Conservation (phyloP, 2,113 vertebrate genomes). For the Barbus barbus region DNA sequence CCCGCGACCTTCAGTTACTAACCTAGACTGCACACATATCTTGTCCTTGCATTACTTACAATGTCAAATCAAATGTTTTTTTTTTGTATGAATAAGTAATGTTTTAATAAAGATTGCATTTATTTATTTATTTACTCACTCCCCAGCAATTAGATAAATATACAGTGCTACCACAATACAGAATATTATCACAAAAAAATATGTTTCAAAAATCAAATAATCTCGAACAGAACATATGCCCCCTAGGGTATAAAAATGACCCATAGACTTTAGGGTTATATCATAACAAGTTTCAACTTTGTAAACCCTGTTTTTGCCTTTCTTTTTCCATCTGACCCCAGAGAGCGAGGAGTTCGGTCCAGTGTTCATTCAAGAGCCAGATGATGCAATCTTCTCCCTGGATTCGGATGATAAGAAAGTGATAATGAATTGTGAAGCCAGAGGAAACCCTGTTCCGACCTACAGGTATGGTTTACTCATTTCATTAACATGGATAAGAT, state of each 20-base stretch:
- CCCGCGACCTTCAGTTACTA: background rate
- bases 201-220: background rate
- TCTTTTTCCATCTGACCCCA: slow-evolving; percentile 62
- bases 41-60: background rate
- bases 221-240: background rate
- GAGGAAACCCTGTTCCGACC: slow-evolving; percentile 81
- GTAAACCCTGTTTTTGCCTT: background rate
- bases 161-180: background rate
- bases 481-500: slow-evolving; percentile 22
- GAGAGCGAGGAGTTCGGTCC: slow-evolving; percentile 92
- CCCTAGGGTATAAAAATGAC: background rate
- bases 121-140: no score
- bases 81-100: background rate
- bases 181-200: background rate
- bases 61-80: background rate
- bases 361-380: slow-evolving; percentile 89
- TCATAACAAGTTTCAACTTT: background rate
- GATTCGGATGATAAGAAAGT: slow-evolving; percentile 93
- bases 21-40: background rate
- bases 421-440: slow-evolving; percentile 87
- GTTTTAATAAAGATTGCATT: no score
- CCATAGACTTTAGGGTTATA: background rate
- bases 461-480: slow-evolving; percentile 82
- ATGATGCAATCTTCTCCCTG: slow-evolving; percentile 84
- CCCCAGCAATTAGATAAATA: no score